A percentile compares a stretch with the other conserved stretches of the same genome.
These are phyloP conservation scores for Anthonomus grandis DNA, from an alignment of 1,140 invertebrate species.

Conservation along the genomic window DNA sequence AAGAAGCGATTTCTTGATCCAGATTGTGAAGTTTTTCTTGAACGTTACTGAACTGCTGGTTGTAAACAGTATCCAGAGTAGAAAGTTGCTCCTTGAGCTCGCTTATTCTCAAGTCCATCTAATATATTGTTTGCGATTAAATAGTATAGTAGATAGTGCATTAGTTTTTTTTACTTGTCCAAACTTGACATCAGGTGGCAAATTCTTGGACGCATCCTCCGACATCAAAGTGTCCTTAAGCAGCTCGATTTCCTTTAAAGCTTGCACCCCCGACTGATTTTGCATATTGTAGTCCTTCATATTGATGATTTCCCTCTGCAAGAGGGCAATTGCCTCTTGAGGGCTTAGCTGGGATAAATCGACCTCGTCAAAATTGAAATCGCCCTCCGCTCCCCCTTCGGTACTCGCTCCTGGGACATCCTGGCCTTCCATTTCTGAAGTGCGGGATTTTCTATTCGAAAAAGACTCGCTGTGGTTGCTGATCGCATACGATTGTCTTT, in stretches of 20 bases:
- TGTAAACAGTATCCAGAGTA: slow-evolving; percentile 36
- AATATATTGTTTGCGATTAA: too few relatives aligned
- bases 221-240: slow-evolving; percentile 20
- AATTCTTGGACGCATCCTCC: neutral
- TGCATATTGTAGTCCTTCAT: slow-evolving; percentile 11
- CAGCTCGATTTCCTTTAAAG: slow-evolving; percentile 5
- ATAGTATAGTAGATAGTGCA: too few relatives aligned
- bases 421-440: too few relatives aligned
- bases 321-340: slow-evolving; percentile 15
- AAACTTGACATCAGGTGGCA: slow-evolving; percentile 11
- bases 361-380: neutral
- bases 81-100: slow-evolving; percentile 36
- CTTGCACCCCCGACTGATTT: slow-evolving; percentile 15
- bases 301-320: slow-evolving; percentile 28
- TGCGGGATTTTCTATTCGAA: too few relatives aligned
- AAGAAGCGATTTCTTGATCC: slow-evolving; percentile 33
- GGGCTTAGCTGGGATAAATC: slow-evolving; percentile 17
- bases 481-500: too few relatives aligned
- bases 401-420: neutral
- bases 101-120: slow-evolving; percentile 25
- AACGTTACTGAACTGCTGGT: slow-evolving; percentile 34
- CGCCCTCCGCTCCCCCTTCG: neutral
- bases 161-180: slow-evolving; percentile 20
- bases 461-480: too few relatives aligned
- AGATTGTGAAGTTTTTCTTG: slow-evolving; percentile 29